Percentiles rank a stretch among this genome's conserved stretches.
phyloP scores from a whole-genome alignment of 2,113 vertebrate genomes.

The Ptilonorhynchus violaceus region DNA sequence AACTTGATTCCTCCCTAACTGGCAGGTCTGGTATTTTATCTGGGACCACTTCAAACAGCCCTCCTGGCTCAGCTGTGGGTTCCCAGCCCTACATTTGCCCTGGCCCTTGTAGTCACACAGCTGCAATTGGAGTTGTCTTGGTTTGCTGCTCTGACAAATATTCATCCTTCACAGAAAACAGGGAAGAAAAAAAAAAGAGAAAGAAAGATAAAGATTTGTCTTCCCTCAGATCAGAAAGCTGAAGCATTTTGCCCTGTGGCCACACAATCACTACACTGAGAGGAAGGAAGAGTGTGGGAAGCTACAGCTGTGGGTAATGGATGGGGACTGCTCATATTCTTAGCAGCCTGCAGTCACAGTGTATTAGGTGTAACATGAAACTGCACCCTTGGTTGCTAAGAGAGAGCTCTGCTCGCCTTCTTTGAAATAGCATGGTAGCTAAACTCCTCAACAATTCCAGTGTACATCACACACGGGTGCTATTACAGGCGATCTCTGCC shows the following conservation, averaged over 20 bases:
- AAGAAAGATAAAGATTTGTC: not conserved
- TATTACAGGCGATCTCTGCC: not conserved
- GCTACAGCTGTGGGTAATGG: not conserved
- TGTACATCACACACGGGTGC: not conserved
- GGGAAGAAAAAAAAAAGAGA: not conserved
- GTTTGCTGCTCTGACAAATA: not conserved
- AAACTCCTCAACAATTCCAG: not conserved
- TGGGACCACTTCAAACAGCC: conserved; percentile 13
- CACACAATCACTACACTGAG: not conserved
- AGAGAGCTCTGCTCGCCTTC: conserved; percentile 11
- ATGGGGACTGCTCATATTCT: conserved; percentile 21
- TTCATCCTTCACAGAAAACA: not conserved
- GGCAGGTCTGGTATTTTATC: not conserved
- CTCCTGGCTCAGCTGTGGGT: not conserved
- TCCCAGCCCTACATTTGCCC: not conserved
- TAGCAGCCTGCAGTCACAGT: conserved; percentile 33
- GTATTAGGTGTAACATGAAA: conserved; percentile 43
- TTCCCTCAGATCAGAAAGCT: not conserved
- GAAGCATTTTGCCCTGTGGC: not conserved
- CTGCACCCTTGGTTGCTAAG: conserved; percentile 51
- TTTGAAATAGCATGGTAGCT: not conserved
- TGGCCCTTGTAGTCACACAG: not conserved
- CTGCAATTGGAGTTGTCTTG: not conserved
- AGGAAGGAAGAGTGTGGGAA: conserved; percentile 50
- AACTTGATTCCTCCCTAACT: not conserved